These are phyloP conservation scores for Ormia ochracea DNA, from an alignment of 2,888 invertebrate species.

Conservation along the genomic window DNA sequence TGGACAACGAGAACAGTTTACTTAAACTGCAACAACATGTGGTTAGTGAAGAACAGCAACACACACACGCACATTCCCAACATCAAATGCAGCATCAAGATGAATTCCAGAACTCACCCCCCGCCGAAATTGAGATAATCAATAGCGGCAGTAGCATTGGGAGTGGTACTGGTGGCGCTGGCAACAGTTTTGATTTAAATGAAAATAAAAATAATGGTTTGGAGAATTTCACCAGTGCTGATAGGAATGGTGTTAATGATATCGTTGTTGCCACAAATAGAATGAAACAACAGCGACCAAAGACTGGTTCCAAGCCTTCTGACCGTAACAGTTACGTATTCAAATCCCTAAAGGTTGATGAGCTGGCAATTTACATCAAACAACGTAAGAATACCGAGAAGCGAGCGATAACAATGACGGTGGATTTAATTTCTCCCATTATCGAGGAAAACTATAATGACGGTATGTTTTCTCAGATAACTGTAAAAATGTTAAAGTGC, in stretches of 20 bases:
- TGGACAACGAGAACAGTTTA: constrained; percentile 89
- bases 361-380: constrained; percentile 84
- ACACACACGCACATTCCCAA: constrained; percentile 21
- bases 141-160: constrained; percentile 59
- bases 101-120: constrained; percentile 30
- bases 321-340: constrained; percentile 81
- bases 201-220: constrained; percentile 28
- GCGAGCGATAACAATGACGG: constrained; percentile 88
- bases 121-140: constrained; percentile 67
- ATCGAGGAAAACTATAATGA: constrained; percentile 84
- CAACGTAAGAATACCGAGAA: constrained; percentile 86
- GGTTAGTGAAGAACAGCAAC: constrained; percentile 59
- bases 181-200: constrained; percentile 30
- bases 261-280: background rate
- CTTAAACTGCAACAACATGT: constrained; percentile 80
- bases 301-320: constrained; percentile 42
- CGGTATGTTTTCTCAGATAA: constrained; percentile 76
- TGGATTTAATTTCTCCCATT: constrained; percentile 91
- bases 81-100: constrained; percentile 39
- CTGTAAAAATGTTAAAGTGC: no score
- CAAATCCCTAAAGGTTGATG: constrained; percentile 87
- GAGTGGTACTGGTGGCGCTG: constrained; percentile 7
- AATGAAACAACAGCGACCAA: constrained; percentile 40
- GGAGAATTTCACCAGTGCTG: background rate
- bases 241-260: background rate